Base-by-base conservation (phyloP, 2,888 invertebrate species). In the Myopa testacea region DNA sequence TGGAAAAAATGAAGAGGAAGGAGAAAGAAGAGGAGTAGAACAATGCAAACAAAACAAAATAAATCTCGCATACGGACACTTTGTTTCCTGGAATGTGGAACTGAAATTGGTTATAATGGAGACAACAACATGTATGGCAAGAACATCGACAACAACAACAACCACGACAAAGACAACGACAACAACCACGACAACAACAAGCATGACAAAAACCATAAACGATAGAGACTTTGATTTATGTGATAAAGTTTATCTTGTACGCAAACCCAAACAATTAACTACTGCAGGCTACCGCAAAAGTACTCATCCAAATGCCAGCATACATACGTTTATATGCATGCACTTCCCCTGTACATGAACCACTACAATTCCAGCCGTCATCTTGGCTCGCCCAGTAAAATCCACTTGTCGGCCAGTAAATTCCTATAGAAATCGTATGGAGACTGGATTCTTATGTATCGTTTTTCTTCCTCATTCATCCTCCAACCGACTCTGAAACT, bases 241-340 rank as follows among this genome's bases (percentile, higher is more conserved):
- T 34, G 40, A 60, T 45, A 7, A 4, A 45, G 45, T 75, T 68
- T 75, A 75, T 75, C 69, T 60, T 7, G 34, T 55, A 60, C 71
- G 38, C n/a, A 55, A 82, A 84, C 84, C 84, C 77, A 84, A 80
- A 82, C 81, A 82, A 79, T 80, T 82, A 77, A 83, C 70, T 70
- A 55, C 70, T 52, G 67, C 71, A 50, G 37, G 34, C 55, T 52
- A 70, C 40, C 38, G 40, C 40, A 40, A 40, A 67, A 63, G 34
- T 40, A 40, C 40, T 16, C 38, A 38, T 40, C n/a, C 67, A 10
- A 67, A 1, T 34, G 26, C 34, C 1, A 45, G 37, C 19, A 40
- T 40, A 67, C 6, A 67, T 16, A 26, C 52, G 26, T 26, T 26
- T 12, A 69, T 52, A 52, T 8, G 45, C 19, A 69, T 58, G 58